Conservation (phyloP, 2,797 vertebrate species). For the Chloroceryle amazona region DNA sequence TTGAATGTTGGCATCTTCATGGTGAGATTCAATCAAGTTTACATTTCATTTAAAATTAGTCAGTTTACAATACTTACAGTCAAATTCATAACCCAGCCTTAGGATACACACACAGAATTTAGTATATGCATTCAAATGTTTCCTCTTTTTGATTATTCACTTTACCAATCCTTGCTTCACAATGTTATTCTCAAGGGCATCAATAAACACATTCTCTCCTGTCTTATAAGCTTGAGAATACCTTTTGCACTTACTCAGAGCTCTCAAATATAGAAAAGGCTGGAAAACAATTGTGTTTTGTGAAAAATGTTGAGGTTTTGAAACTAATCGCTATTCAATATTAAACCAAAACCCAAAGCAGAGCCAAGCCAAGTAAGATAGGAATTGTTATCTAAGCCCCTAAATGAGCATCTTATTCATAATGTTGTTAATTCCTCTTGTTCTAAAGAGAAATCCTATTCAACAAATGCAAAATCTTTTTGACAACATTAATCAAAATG, state of each 20-base stretch:
- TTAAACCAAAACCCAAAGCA: background rate
- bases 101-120: background rate
- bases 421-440: background rate
- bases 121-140: background rate
- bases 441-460: background rate
- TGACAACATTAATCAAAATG: background rate
- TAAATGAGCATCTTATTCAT: background rate
- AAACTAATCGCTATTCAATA: constrained; percentile 3
- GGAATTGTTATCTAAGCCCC: background rate
- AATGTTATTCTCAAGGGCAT: constrained; percentile 55
- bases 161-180: constrained; percentile 38
- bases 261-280: background rate
- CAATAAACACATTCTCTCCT: constrained; percentile 30
- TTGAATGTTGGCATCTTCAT: constrained; percentile 29
- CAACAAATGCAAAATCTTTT: background rate
- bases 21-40: constrained; percentile 53
- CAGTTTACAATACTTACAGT: background rate
- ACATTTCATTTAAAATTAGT: constrained; percentile 36
- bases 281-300: background rate
- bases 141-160: constrained; percentile 43
- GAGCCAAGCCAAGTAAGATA: background rate
- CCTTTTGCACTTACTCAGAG: constrained; percentile 16
- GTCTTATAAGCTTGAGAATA: constrained; percentile 41
- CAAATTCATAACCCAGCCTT: background rate
- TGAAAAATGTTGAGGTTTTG: background rate